Evolutionary conservation across 2,797 vertebrate species (phyloP), one percentile per base, ranked within the genome.

Genomic region (Tokudaia muenninki): DNA sequence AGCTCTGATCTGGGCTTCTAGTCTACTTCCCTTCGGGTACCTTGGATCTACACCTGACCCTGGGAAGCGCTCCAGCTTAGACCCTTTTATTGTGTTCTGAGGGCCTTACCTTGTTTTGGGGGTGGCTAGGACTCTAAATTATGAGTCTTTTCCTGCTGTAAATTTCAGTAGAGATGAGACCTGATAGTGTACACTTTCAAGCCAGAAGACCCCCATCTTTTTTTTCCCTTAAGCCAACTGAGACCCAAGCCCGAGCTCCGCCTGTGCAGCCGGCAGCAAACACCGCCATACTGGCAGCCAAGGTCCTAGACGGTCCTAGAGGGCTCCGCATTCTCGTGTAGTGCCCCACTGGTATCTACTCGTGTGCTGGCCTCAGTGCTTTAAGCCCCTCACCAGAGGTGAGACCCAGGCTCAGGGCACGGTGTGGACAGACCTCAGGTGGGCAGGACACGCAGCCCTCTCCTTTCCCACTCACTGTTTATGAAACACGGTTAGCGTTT

Each of bases 401-500:
- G 0, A 78, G 74, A 10, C 7, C 22, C 67, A 0, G 52, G 0
- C 22, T 24, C 81, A 61, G 72, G 67, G 3, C 37, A 0, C 17
- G 0, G 17, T 0, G 0, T 1, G 78, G 70, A 57, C 10, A 70
- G 19, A 50, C 37, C 55, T 89, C 52, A 44, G 37, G 19, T 41
- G 72, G 83, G 37, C 10, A 0, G 77, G 50, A 86, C 31, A 2
- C 61, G 29, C 0, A 3, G 1, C 31, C 55, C 55, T 29, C 31
- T 29, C 55, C 24, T 34, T 41, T 50, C 77, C 87, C n/a, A 14
- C 37, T 83, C 70, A 65, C 72, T 59, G 65, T 87, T 96, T 94
- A 92, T 80, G 78, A 94, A 92, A 75, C 6, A 31, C 87, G 88
- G 41, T 90, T 87, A 37, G 78, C 47, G 55, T 93, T 95, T 97